Percentiles rank a stretch among this genome's conserved stretches.
Conservation (phyloP, 2,888 invertebrate genomes). For the Coleophora flavipennella region DNA sequence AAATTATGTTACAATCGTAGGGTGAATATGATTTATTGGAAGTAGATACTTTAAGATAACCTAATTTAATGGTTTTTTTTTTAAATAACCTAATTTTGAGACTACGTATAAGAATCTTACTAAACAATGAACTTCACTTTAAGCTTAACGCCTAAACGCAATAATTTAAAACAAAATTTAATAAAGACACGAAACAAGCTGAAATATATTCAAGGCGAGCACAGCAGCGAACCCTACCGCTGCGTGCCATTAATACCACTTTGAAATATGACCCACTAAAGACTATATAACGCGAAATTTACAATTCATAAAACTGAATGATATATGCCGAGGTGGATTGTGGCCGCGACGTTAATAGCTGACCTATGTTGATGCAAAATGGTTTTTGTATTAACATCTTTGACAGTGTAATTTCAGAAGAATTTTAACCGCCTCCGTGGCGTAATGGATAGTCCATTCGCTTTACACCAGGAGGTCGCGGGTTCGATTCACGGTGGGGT, state of each 20-base stretch:
- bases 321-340: slow-evolving; percentile 50
- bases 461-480: no score
- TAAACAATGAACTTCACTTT: neutral
- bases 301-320: slow-evolving; percentile 70
- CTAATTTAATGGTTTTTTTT: no score
- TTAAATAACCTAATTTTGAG: no score
- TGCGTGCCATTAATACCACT: slow-evolving; percentile 48
- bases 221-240: slow-evolving; percentile 38
- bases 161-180: slow-evolving; percentile 1
- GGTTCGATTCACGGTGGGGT: no score
- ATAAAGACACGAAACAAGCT: slow-evolving; percentile 1
- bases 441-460: no score
- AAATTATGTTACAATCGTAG: no score
- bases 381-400: slow-evolving; percentile 3
- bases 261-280: slow-evolving; percentile 65
- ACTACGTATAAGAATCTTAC: no score
- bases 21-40: no score
- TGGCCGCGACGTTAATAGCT: slow-evolving; percentile 24
- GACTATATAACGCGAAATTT: slow-evolving; percentile 68
- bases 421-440: no score
- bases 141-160: no score
- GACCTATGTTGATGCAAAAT: slow-evolving; percentile 6
- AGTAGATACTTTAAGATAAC: no score
- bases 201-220: slow-evolving; percentile 9
- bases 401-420: neutral